phyloP scores from a whole-genome alignment of 2,797 vertebrate genomes.

The Eulemur coronatus region DNA sequence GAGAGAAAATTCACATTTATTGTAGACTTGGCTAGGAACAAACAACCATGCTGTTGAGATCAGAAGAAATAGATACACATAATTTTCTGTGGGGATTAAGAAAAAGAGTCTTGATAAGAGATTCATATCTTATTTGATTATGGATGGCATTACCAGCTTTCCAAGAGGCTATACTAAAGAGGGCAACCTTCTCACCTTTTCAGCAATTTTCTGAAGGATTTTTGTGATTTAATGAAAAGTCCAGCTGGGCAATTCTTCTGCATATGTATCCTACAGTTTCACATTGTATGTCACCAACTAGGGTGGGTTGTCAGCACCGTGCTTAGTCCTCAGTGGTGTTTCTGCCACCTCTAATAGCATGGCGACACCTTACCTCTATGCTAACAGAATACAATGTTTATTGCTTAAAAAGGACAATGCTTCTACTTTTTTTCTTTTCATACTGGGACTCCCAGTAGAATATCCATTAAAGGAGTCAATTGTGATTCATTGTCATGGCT shows the following conservation, averaged over 20 bases:
- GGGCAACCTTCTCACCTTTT: not conserved
- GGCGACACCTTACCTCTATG: not conserved
- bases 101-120: not conserved
- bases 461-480: not conserved
- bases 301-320: not conserved
- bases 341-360: not conserved
- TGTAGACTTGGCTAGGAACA: not conserved
- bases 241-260: not conserved
- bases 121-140: not conserved
- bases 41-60: not conserved
- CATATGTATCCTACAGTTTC: not conserved
- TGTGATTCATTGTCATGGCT: not conserved
- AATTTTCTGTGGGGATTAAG: not conserved
- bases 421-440: not conserved
- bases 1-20: not conserved
- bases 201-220: constrained; percentile 6
- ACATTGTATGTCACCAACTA: not conserved
- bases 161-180: not conserved
- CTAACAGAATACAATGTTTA: not conserved
- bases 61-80: not conserved
- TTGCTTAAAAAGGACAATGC: not conserved
- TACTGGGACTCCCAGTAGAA: not conserved
- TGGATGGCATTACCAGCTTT: not conserved
- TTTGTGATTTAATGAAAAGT: not conserved
- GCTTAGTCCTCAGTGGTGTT: not conserved